Evolutionary conservation across 2,888 invertebrate species (phyloP), one percentile per base, ranked within the genome.

Genomic region (Macropis europaea): DNA sequence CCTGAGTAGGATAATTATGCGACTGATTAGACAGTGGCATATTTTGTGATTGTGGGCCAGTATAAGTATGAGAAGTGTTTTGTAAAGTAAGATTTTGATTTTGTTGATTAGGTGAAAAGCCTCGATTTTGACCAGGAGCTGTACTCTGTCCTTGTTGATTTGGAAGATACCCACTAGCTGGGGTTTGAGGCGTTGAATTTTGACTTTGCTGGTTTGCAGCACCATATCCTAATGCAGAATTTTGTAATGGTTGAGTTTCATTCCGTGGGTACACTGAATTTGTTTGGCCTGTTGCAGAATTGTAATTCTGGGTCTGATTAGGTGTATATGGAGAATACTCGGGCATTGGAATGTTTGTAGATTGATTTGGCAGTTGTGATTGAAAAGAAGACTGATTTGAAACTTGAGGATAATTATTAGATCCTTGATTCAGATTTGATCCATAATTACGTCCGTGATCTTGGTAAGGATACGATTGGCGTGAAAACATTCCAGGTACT

Each of bases 361-460:
- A 67, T 42, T 86, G 87, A 62, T 82, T 84, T 2, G 87, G 61
- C 72, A 86, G 76, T 43, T 82, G 84, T 3, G 82, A 26, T 34
- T 82, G 86, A 43, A 84, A 88, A 48, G 83, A 69, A n/a, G 82
- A 48, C 26, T 81, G 84, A 61, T 79, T 82, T n/a, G 82, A n/a
- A 22, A 79, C 77, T 59, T 88, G 89, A 5, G 85, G 53, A 62
- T 88, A 89, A 72, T 85, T 88, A 28, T 52, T 81, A 53, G 83
- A 57, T 34, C 77, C 82, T 74, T 82, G 87, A 59, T 82, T 87
- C 11, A 87, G n/a, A 40, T 72, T 84, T 5, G 84, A 45, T 2
- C 82, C 72, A 60, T 86, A 89, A 70, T 83, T 88, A 19, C 87
- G 84, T 9, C 77, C 75, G 42, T 84, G 87, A 30, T 89, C 89